Percentiles rank a stretch among this genome's conserved stretches.
Evolutionary conservation across 2,797 vertebrate genomes (phyloP).

Genomic region (Xenopus petersii): DNA sequence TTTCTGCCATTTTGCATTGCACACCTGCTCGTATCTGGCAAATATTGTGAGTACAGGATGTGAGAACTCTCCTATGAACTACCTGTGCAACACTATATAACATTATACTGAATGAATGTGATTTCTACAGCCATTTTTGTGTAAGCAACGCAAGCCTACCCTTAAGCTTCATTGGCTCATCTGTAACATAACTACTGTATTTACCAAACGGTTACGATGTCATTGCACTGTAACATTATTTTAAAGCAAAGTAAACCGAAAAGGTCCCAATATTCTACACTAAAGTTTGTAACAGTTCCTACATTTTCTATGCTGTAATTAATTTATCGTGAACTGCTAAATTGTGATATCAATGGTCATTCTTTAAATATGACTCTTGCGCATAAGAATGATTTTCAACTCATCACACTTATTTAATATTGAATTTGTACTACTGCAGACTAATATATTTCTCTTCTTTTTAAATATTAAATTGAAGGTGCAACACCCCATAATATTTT

Average conservation of each 20-base stretch:
- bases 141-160: not conserved
- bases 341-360: too few relatives aligned
- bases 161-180: not conserved
- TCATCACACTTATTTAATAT: too few relatives aligned
- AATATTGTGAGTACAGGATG: slow-evolving; percentile 65
- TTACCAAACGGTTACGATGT: not conserved
- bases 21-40: slow-evolving; percentile 35
- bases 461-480: too few relatives aligned
- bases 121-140: not conserved
- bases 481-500: too few relatives aligned
- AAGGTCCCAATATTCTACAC: too few relatives aligned
- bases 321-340: too few relatives aligned
- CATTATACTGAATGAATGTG: too few relatives aligned
- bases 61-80: slow-evolving; percentile 68
- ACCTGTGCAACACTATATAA: not conserved
- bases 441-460: too few relatives aligned
- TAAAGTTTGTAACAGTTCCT: slow-evolving; percentile 4
- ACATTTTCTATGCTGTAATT: not conserved
- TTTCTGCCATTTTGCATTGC: slow-evolving; percentile 63
- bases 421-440: too few relatives aligned
- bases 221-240: slow-evolving; percentile 11
- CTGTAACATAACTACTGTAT: slow-evolving; percentile 15
- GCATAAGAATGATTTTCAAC: too few relatives aligned
- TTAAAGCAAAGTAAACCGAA: not conserved
- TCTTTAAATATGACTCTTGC: too few relatives aligned